Evolutionary conservation across 2,888 invertebrate species (phyloP).

Genomic region (Notodonta dromedarius): DNA sequence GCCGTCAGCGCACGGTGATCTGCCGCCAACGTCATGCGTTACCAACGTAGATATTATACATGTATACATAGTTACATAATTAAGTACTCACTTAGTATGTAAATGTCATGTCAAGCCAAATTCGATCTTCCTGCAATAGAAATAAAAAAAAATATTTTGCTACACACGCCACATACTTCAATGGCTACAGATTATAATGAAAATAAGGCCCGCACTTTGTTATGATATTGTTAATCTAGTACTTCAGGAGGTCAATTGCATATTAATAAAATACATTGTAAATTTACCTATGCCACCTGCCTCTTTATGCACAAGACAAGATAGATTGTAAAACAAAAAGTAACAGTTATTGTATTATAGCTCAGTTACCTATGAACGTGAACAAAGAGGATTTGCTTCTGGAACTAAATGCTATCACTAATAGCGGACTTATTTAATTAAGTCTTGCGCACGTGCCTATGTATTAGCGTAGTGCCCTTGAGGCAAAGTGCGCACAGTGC

Average conservation of each 20-base stretch:
- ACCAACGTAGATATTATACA: neutral
- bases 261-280: no score
- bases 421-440: conserved; percentile 19
- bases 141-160: no score
- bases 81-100: no score
- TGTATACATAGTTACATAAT: neutral
- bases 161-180: no score
- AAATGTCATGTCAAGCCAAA: no score
- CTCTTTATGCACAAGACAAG: no score
- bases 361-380: neutral
- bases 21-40: conserved; percentile 22
- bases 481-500: conserved; percentile 55
- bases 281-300: no score
- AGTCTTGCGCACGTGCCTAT: conserved; percentile 48
- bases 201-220: neutral
- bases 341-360: neutral
- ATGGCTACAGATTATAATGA: no score
- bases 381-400: conserved; percentile 4
- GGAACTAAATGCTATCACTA: neutral
- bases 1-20: conserved; percentile 22
- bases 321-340: neutral
- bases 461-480: conserved; percentile 56
- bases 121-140: no score
- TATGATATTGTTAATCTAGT: neutral
- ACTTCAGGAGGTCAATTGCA: no score